Evolutionary conservation across 2,888 invertebrate genomes (phyloP), one percentile per base, ranked within the genome.

Genomic region (Diplolepis rosae): DNA sequence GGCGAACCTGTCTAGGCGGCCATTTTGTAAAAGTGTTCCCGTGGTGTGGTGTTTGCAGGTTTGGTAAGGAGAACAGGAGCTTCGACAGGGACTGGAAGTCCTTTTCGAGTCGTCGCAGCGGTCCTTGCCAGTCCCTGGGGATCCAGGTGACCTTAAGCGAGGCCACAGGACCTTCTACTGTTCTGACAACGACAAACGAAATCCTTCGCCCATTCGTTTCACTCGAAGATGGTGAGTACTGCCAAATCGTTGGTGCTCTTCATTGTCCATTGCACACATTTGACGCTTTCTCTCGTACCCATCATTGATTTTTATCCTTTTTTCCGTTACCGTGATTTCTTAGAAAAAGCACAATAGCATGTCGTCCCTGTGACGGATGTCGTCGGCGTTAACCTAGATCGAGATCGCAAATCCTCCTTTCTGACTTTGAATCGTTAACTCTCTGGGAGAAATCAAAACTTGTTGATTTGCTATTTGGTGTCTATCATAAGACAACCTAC

Each of bases 1-100:
- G 35, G 39, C 28, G 13, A 39, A 51, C 18, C 68, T 70, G 66
- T 42, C 28, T 45, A 66, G 75, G 66, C 81, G 76, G 85, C 85
- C 85, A 86, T 86, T 83, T 85, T 86, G 84, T 82, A 83, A 83
- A 81, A 82, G 79, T 82, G 80, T 83, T 81, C 78, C 76, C 61
- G 61, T 61, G 27, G 61, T 72, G 76, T 83, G 79, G 84, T 82
- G 84, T 83, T 83, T 83, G 80, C 82, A 82, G 81, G 80, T 84
- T 82, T 78, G 79, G 79, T 75, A 77, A 83, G 78, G 81, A 79
- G 79, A 82, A 80, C 77, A 82, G 81, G 79, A 79, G 82, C 80
- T 81, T 81, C 79, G 77, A 79, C 82, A 80, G 82, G 79, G 82
- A 82, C 84, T 85, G 84, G 84, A 82, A 83, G 80, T 84, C 81